Evolutionary conservation across 2,113 vertebrate species (phyloP).

Genomic region (Oncorhynchus gorbuscha): DNA sequence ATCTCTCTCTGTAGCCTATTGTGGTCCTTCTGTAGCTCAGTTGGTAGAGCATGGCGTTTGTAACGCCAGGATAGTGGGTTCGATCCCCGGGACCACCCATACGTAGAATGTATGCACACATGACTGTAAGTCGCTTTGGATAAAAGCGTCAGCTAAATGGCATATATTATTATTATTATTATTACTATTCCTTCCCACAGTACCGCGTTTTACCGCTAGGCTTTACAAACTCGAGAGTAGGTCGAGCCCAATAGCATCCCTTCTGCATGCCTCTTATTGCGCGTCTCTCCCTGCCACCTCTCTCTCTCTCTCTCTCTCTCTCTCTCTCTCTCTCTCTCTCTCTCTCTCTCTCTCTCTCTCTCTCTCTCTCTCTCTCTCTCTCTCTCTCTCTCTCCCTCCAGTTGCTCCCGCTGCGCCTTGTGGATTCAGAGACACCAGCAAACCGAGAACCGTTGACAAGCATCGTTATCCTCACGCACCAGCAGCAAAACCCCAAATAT

Average conservation of each 20-base stretch:
- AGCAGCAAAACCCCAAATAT: slow-evolving; percentile 36
- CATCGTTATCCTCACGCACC: slow-evolving; percentile 26
- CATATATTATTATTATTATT: too few species aligned
- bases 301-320: background rate
- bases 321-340: background rate
- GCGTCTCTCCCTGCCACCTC: background rate
- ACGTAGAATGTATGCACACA: too few species aligned
- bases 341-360: background rate
- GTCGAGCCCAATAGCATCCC: background rate
- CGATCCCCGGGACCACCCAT: too few species aligned
- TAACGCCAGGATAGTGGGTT: too few species aligned
- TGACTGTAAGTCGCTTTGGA: too few species aligned
- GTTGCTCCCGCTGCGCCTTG: slow-evolving; percentile 49
- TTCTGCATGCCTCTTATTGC: background rate
- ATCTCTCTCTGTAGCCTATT: too few species aligned
- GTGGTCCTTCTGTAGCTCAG: too few species aligned
- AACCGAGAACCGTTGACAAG: slow-evolving; percentile 26
- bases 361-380: background rate
- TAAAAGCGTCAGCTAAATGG: too few species aligned
- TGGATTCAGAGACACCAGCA: slow-evolving; percentile 56
- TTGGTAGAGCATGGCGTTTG: too few species aligned
- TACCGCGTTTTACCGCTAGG: background rate
- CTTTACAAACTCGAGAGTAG: background rate
- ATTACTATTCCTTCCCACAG: background rate
- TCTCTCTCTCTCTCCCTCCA: background rate